A percentile compares a stretch with the other conserved stretches of the same genome.
phyloP scores from a whole-genome alignment of 2,113 vertebrate species.

The Catharus minimus region DNA sequence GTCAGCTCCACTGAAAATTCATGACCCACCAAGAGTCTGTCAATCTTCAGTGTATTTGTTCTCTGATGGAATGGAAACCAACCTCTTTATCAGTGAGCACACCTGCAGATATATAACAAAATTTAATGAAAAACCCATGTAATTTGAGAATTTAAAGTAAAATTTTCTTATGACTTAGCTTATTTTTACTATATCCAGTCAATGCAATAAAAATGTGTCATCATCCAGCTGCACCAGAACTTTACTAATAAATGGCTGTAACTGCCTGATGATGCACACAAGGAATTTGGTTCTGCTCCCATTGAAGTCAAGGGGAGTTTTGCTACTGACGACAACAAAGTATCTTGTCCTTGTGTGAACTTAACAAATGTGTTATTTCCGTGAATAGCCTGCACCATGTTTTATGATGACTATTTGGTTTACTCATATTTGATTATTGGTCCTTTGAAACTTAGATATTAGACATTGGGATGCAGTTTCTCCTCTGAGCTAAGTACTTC shows the following conservation, averaged over 20 bases:
- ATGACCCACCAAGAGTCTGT: neutral
- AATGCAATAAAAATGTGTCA: slow-evolving; percentile 32
- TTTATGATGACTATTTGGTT: neutral
- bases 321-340: neutral
- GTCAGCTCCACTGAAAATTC: neutral
- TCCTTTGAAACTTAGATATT: neutral
- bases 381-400: neutral
- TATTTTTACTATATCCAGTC: slow-evolving; percentile 23
- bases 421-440: neutral
- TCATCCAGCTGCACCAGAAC: neutral
- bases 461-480: neutral
- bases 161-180: neutral
- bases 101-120: neutral
- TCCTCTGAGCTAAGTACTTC: neutral
- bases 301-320: neutral
- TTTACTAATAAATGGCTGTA: neutral
- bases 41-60: neutral
- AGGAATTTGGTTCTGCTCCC: neutral
- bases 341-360: neutral
- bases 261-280: neutral
- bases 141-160: neutral
- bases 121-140: neutral
- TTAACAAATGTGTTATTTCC: neutral
- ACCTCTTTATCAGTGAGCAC: neutral
- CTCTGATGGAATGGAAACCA: neutral